Evolutionary conservation across 2,888 invertebrate species (phyloP).

Genomic region (Strigamia maritima): DNA sequence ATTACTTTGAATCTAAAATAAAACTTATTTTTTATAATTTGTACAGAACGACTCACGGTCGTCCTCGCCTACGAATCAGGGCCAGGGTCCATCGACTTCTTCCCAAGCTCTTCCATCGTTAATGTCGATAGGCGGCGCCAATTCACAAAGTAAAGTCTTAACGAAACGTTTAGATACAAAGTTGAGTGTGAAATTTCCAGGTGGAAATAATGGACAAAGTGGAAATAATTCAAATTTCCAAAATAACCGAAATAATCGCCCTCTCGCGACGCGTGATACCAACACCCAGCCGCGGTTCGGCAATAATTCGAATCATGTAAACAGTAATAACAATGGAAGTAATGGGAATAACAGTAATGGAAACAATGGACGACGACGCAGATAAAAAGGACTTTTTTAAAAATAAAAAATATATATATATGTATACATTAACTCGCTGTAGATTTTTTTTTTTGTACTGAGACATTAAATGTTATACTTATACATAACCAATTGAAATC

Average conservation of each 20-base stretch:
- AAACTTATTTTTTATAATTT: too few relatives aligned
- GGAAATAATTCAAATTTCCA: not conserved
- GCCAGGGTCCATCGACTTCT: too few relatives aligned
- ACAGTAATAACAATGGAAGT: not conserved
- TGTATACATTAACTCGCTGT: too few relatives aligned
- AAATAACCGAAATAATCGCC: not conserved
- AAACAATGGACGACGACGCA: not conserved
- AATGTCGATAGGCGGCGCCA: not conserved
- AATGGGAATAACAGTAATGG: not conserved
- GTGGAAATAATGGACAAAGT: not conserved
- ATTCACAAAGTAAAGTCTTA: too few relatives aligned
- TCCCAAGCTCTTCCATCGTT: not conserved
- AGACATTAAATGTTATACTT: too few relatives aligned
- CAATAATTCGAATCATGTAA: not conserved
- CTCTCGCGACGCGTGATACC: not conserved
- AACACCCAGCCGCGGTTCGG: not conserved
- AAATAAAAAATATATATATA: too few relatives aligned
- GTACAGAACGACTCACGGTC: not conserved
- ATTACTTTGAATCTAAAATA: too few relatives aligned
- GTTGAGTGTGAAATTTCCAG: not conserved
- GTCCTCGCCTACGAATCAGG: slow-evolving; percentile 7
- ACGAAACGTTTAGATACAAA: too few relatives aligned
- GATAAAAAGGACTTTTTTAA: not conserved
- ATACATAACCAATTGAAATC: too few relatives aligned
- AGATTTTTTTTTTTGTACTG: not conserved